Evolutionary conservation across 2,797 vertebrate species (phyloP), one percentile per base, ranked within the genome.

Genomic region (Furcifer pardalis): DNA sequence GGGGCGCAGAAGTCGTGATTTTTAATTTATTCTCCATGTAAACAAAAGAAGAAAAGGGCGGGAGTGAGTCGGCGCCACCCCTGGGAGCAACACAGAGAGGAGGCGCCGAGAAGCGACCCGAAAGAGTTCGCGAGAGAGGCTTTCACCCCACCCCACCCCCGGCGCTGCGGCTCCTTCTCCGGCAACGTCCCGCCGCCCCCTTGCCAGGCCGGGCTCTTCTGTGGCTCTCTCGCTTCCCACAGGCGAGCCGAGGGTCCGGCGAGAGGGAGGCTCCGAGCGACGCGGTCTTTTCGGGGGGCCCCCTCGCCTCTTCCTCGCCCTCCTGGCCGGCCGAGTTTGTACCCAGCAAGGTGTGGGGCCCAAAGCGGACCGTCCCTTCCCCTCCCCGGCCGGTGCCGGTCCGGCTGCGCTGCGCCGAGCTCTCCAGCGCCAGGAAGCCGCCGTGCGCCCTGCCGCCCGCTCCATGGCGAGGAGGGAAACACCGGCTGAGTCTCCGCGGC

Each of bases 391-490:
- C 10, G 71, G 72, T 66, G 79, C 85, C 73, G 23, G 15, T 56
- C 65, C 86, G 81, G 62, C 84, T 74, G 60, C 80, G 40, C 84
- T 75, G 76, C 90, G 77, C 84, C 85, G 84, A 86, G 62, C 37
- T 59, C 62, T 73, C 78, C 76, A 23, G 83, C 77, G 71, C 82
- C 82, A 79, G 46, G 73, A 77, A 59, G 65, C 40, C 63, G 52
- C 7, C 79, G 8, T 71, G 79, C 84, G 84, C 84, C 79, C 79
- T 78, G 30, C 72, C 85, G 79, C 30, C 2, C 37, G 74, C 52
- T 65, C 84, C 30, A 89, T 83, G 89, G 83, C 81, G 81, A 81
- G 86, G 68, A 83, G 86, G 69, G 86, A 8, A 19, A 60, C 79
- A 15, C 71, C 52, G n/a, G 82, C 83, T 81, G 79, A 86, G 5